phyloP scores from a whole-genome alignment of 2,797 vertebrate genomes.

The Erethizon dorsatum region DNA sequence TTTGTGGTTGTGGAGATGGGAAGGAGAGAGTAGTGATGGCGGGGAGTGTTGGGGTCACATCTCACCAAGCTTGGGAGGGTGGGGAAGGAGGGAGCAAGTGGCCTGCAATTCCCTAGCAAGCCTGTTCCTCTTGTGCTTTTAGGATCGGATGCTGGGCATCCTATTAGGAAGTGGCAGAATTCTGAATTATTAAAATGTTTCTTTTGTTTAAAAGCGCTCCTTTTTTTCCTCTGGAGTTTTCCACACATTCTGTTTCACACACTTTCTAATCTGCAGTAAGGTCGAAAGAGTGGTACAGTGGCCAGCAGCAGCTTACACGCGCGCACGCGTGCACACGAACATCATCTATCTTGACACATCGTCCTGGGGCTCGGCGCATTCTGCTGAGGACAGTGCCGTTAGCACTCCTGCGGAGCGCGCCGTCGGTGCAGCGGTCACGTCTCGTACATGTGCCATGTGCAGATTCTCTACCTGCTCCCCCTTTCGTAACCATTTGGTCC shows the following conservation, averaged over 20 bases:
- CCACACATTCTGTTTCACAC: neutral
- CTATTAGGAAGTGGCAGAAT: neutral
- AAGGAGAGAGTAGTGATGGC: neutral
- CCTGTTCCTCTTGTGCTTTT: neutral
- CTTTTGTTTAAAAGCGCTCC: neutral
- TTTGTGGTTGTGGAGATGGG: neutral
- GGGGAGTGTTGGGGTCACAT: neutral
- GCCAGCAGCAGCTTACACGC: neutral
- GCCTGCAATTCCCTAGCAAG: neutral
- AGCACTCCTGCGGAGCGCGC: neutral
- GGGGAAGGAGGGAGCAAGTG: neutral
- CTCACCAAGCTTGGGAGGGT: neutral
- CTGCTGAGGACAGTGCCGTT: neutral
- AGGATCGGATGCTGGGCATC: neutral
- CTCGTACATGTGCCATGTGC: neutral
- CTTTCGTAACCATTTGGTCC: neutral
- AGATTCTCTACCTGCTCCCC: neutral
- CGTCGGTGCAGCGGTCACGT: neutral
- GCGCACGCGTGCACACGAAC: neutral
- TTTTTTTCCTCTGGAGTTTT: neutral
- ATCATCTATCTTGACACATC: neutral
- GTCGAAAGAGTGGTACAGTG: neutral
- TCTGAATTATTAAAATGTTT: neutral
- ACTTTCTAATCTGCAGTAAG: neutral
- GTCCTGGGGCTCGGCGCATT: neutral